These are phyloP conservation scores for Heteronetta atricapilla DNA, from an alignment of 2,113 vertebrate genomes.

Conservation along the genomic window DNA sequence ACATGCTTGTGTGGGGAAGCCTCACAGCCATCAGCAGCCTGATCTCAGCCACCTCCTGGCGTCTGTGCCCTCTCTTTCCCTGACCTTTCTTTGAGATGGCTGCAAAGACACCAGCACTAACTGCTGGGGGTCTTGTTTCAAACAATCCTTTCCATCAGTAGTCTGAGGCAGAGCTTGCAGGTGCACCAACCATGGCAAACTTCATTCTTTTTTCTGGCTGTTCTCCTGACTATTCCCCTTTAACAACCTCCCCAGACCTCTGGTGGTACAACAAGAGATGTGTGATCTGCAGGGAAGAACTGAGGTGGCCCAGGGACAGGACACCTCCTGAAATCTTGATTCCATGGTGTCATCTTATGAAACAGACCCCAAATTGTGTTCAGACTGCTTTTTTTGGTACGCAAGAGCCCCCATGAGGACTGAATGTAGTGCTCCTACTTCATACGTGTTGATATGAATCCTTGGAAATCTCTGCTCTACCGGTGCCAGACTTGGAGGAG, in stretches of 20 bases:
- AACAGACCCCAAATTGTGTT: not conserved
- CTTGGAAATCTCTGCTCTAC: not conserved
- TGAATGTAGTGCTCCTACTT: not conserved
- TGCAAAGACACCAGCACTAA: accelerated
- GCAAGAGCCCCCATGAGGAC: not conserved
- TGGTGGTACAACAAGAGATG: not conserved
- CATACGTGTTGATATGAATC: not conserved
- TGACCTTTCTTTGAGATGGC: not conserved
- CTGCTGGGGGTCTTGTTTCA: not conserved
- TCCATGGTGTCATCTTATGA: not conserved
- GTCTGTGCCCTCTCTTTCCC: not conserved
- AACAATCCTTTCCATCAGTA: not conserved
- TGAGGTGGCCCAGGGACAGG: not conserved
- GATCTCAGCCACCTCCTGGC: not conserved
- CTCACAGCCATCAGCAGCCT: not conserved
- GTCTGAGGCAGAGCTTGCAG: not conserved
- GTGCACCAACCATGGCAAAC: not conserved
- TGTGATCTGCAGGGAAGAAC: not conserved
- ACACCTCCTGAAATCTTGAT: not conserved
- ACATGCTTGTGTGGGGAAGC: not conserved
- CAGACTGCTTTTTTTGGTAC: not conserved
- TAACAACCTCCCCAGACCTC: not conserved
- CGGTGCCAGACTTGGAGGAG: not conserved
- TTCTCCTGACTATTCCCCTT: not conserved
- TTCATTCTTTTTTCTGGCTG: accelerated